phyloP scores from a whole-genome alignment of 2,888 invertebrate genomes.

The Dione vanillae region DNA sequence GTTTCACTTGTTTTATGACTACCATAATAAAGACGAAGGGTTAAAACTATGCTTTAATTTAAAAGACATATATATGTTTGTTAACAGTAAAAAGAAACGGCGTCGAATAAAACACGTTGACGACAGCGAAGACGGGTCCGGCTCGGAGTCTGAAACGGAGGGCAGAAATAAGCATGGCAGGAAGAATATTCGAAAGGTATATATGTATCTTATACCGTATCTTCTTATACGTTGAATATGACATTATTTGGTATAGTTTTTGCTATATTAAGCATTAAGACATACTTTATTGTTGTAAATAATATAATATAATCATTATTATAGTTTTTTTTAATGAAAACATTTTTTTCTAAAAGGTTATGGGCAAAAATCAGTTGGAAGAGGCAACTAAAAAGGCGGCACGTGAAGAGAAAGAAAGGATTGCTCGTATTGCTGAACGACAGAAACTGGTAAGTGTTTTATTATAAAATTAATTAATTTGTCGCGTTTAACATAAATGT shows the following conservation, averaged over 20 bases:
- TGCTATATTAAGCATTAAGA: too few species aligned
- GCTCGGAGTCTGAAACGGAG: slow-evolving; percentile 76
- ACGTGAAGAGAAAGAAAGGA: slow-evolving; percentile 94
- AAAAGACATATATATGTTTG: neutral
- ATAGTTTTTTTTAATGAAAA: neutral
- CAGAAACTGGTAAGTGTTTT: slow-evolving; percentile 88
- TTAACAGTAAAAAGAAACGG: slow-evolving; percentile 74
- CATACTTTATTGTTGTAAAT: neutral
- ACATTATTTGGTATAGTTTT: too few species aligned
- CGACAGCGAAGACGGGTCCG: slow-evolving; percentile 74
- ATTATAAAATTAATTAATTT: too few species aligned
- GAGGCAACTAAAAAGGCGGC: slow-evolving; percentile 95
- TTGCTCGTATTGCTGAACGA: slow-evolving; percentile 93
- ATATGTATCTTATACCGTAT: neutral
- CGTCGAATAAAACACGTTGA: slow-evolving; percentile 73
- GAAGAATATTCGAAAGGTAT: slow-evolving; percentile 80
- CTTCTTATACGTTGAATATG: too few species aligned
- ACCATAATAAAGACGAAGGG: too few species aligned
- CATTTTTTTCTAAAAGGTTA: slow-evolving; percentile 70
- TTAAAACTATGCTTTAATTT: too few species aligned
- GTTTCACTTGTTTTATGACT: too few species aligned
- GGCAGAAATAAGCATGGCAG: slow-evolving; percentile 79
- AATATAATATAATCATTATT: neutral
- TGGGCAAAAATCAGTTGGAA: slow-evolving; percentile 87
- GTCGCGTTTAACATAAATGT: too few species aligned